Conservation (phyloP, 1,140 invertebrate genomes). For the Atta colombica region DNA sequence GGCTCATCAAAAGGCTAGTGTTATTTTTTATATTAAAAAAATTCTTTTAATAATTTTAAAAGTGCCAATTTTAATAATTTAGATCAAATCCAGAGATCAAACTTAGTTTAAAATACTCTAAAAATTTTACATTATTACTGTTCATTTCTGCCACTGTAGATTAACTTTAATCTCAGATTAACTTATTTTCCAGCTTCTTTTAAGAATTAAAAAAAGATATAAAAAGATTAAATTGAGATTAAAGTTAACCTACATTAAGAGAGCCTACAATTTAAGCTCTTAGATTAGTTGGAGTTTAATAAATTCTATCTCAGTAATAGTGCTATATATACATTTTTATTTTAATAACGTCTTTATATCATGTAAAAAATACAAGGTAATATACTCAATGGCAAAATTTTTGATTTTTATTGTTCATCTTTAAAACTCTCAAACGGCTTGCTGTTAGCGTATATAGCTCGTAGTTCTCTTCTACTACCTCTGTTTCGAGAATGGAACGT, state of each 20-base stretch:
- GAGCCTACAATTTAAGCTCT: neutral
- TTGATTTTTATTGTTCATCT: neutral
- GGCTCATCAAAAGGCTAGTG: neutral
- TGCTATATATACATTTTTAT: neutral
- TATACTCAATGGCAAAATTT: neutral
- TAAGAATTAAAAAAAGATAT: no score
- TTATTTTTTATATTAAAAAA: neutral
- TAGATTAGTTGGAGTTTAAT: neutral
- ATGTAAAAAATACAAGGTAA: neutral
- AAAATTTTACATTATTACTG: neutral
- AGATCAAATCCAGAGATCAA: neutral
- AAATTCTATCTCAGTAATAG: neutral
- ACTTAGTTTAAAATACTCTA: neutral
- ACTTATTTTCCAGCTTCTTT: no score
- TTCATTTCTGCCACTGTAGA: no score
- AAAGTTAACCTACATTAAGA: no score
- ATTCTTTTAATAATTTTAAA: neutral
- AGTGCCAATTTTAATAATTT: neutral
- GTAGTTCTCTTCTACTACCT: constrained; percentile 17
- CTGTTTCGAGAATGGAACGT: constrained; percentile 9
- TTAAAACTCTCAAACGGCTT: constrained; percentile 22
- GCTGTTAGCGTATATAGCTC: constrained; percentile 14
- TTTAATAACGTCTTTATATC: neutral
- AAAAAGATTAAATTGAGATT: no score
- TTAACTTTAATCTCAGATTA: no score